Conservation (phyloP, 2,113 vertebrate species). For the Illadopsis cleaveri region DNA sequence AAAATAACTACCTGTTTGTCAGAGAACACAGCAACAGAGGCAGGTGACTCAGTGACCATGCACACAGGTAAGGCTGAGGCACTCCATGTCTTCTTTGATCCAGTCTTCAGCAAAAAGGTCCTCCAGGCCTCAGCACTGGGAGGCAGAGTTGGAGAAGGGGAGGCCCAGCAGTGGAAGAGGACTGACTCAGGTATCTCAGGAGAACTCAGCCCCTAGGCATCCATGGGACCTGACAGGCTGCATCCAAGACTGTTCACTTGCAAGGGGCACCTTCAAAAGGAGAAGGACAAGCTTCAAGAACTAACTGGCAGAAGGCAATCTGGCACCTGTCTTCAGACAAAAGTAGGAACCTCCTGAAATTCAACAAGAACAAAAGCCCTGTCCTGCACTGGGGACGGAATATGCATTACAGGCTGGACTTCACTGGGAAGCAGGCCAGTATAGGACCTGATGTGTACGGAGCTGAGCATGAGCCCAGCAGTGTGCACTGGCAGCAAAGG, state of each 20-base stretch:
- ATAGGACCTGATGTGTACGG: not conserved
- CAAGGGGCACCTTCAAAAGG: not conserved
- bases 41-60: not conserved
- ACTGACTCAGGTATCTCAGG: not conserved
- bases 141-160: not conserved
- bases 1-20: not conserved
- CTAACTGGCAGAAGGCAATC: not conserved
- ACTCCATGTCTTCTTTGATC: not conserved
- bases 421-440: not conserved
- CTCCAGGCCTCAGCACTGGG: not conserved
- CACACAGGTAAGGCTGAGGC: not conserved
- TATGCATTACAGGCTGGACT: not conserved
- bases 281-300: not conserved
- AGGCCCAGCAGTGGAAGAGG: not conserved
- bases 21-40: not conserved
- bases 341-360: not conserved
- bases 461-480: not conserved
- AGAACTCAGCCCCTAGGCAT: fast-evolving
- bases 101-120: not conserved
- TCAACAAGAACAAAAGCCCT: not conserved
- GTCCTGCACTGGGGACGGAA: not conserved
- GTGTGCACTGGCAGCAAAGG: not conserved
- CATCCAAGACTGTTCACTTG: not conserved
- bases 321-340: not conserved
- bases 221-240: not conserved